A percentile compares a stretch with the other conserved stretches of the same genome.
These are phyloP conservation scores for Gymnoscelis rufifasciata DNA, from an alignment of 2,888 invertebrate species.

Conservation along the genomic window DNA sequence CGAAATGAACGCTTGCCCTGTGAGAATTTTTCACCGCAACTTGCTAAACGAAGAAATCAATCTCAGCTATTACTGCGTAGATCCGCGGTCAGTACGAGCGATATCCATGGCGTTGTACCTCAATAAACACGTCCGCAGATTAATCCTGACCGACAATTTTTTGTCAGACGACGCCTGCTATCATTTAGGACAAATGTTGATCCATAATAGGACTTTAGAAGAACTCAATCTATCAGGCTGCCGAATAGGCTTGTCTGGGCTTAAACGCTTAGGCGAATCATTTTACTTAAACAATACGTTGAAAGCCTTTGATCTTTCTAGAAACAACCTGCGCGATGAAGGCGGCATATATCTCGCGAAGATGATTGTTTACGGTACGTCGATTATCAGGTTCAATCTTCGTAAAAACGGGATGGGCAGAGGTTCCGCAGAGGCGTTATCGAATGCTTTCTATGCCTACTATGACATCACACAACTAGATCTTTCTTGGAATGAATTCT, in stretches of 20 bases:
- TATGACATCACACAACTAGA: constrained; percentile 40
- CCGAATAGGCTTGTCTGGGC: constrained; percentile 42
- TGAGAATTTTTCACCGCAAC: constrained; percentile 38
- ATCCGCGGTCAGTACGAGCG: constrained; percentile 37
- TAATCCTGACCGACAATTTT: constrained; percentile 44
- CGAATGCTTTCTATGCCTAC: constrained; percentile 34
- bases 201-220: constrained; percentile 34
- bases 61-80: constrained; percentile 42
- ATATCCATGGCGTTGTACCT: constrained; percentile 43
- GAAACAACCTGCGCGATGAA: constrained; percentile 41
- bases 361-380: constrained; percentile 30
- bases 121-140: constrained; percentile 37
- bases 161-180: constrained; percentile 45
- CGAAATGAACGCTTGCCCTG: constrained; percentile 39
- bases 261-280: constrained; percentile 31
- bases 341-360: constrained; percentile 38
- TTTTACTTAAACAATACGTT: constrained; percentile 35
- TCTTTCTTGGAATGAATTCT: constrained; percentile 44
- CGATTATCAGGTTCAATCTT: constrained; percentile 32
- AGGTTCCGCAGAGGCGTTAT: constrained; percentile 32
- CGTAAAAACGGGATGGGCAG: constrained; percentile 40
- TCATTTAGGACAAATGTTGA: constrained; percentile 44
- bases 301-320: constrained; percentile 33
- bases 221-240: constrained; percentile 44
- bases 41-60: constrained; percentile 37